Conservation (phyloP, 2,113 vertebrate species). For the Erpornis zantholeuca region DNA sequence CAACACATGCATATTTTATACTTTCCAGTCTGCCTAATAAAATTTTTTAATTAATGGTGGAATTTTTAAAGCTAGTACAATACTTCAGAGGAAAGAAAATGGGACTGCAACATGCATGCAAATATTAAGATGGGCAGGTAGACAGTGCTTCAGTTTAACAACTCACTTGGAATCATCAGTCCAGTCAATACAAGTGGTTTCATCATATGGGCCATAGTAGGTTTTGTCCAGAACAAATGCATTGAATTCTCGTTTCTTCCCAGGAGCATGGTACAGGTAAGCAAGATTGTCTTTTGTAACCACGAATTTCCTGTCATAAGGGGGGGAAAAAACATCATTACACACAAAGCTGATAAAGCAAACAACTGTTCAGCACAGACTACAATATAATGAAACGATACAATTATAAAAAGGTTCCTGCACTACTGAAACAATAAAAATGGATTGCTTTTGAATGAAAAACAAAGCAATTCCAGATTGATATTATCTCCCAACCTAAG, state of each 20-base stretch:
- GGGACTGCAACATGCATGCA: accelerated
- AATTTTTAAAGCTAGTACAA: neutral
- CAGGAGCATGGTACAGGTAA: conserved; percentile 92
- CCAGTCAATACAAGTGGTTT: conserved; percentile 97
- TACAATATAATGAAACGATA: neutral
- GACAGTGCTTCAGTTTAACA: neutral
- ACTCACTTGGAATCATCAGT: conserved; percentile 93
- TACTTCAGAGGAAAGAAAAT: neutral
- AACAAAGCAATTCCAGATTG: neutral
- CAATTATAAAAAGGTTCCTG: neutral
- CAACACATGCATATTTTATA: neutral
- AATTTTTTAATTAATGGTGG: neutral
- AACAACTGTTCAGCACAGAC: neutral
- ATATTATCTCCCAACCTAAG: neutral
- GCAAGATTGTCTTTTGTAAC: conserved; percentile 90
- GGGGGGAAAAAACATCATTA: neutral
- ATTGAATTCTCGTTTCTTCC: conserved; percentile 89
- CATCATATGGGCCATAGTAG: conserved; percentile 92
- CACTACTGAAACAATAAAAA: neutral
- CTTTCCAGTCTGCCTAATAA: neutral
- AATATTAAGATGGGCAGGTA: neutral
- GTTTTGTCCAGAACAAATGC: conserved; percentile 94
- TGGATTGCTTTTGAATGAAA: accelerated
- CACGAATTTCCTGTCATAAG: conserved; percentile 83
- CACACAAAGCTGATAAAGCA: neutral